Percentiles rank a stretch among this genome's conserved stretches.
Evolutionary conservation across 53 echinoderm and acorn worm genomes (phyloP).

Genomic region (Astropecten irregularis): DNA sequence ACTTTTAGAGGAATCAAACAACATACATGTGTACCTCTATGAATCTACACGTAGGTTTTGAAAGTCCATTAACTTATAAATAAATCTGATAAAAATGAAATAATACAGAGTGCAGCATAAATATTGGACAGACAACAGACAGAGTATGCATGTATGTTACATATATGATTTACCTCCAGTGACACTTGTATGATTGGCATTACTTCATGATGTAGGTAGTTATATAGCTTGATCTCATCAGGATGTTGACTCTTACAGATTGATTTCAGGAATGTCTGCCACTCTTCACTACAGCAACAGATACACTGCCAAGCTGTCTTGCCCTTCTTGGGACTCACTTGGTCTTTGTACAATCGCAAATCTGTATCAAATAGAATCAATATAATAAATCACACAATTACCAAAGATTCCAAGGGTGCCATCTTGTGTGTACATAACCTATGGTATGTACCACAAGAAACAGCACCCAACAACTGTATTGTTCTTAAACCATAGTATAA

Average conservation of each 20-base stretch:
- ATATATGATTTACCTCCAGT: conserved; percentile 58
- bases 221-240: conserved; percentile 45
- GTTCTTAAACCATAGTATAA: no score
- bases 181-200: conserved; percentile 56
- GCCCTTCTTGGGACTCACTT: conserved; percentile 42
- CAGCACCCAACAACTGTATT: no score
- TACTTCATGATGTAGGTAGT: conserved; percentile 59
- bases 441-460: no score
- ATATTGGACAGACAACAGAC: no score
- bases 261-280: conserved; percentile 56
- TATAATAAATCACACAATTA: background rate
- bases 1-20: no score
- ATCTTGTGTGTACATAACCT: background rate
- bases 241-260: conserved; percentile 46
- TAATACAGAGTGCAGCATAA: no score
- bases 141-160: no score
- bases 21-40: no score
- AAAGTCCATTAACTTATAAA: no score
- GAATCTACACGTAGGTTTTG: no score
- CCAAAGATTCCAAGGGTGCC: background rate
- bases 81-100: no score
- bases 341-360: conserved; percentile 65
- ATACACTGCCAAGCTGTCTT: conserved; percentile 67
- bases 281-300: conserved; percentile 53
- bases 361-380: conserved; percentile 18